A percentile compares a stretch with the other conserved stretches of the same genome.
These are phyloP conservation scores for Archaeoteleia sp. DNA, from an alignment of 2,888 invertebrate genomes.

Conservation along the genomic window DNA sequence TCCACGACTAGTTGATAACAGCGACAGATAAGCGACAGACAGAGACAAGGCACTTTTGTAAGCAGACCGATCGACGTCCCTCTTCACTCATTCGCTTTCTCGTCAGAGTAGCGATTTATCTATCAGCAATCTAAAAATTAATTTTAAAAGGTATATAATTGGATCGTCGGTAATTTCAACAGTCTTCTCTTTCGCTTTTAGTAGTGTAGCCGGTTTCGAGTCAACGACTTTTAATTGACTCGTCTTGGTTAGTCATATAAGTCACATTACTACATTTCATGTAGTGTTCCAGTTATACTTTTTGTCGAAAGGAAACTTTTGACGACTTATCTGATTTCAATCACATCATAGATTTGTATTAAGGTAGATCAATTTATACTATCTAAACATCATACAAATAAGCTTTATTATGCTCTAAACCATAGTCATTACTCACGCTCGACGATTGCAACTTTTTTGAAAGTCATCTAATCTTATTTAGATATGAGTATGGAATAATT, in stretches of 20 bases:
- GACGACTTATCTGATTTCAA: too few species aligned
- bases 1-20: slow-evolving; percentile 55
- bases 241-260: slow-evolving; percentile 40
- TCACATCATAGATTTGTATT: too few species aligned
- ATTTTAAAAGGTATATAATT: slow-evolving; percentile 73
- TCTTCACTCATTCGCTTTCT: slow-evolving; percentile 54
- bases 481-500: too few species aligned
- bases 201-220: slow-evolving; percentile 40
- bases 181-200: slow-evolving; percentile 31
- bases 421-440: too few species aligned
- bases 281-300: slow-evolving; percentile 10
- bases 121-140: slow-evolving; percentile 69
- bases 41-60: slow-evolving; percentile 38
- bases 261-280: slow-evolving; percentile 17
- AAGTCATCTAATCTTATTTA: too few species aligned
- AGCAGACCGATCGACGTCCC: slow-evolving; percentile 27
- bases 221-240: slow-evolving; percentile 61
- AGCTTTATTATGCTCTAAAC: too few species aligned
- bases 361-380: too few species aligned
- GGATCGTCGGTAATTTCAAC: slow-evolving; percentile 67
- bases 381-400: too few species aligned
- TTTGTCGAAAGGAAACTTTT: too few species aligned
- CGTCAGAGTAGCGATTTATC: slow-evolving; percentile 63
- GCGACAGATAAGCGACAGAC: slow-evolving; percentile 54
- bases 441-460: too few species aligned